Conservation (phyloP, 2,113 vertebrate genomes). For the Centrocercus urophasianus region DNA sequence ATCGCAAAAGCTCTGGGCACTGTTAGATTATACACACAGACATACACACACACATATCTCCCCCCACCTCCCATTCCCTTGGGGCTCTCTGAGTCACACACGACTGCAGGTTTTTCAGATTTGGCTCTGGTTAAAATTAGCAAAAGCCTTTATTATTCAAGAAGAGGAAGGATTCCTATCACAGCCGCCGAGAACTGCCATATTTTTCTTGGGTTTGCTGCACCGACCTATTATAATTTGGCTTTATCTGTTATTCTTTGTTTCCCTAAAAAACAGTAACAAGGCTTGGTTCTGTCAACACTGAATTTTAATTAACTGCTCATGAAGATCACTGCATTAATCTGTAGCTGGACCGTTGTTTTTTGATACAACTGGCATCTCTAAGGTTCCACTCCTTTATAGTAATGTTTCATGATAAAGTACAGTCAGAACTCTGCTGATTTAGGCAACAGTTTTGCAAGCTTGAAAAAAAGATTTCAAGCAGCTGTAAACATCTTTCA, state of each 20-base stretch:
- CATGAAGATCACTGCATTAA: conserved; percentile 34
- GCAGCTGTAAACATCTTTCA: not conserved
- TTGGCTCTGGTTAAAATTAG: conserved; percentile 80
- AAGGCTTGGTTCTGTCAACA: conserved; percentile 3
- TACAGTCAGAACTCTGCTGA: not conserved
- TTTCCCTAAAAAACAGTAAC: conserved; percentile 62
- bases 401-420: not conserved
- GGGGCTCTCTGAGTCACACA: conserved; percentile 76
- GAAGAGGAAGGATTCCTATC: conserved; percentile 70
- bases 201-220: conserved; percentile 59
- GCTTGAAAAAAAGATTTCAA: conserved; percentile 8
- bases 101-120: conserved; percentile 75
- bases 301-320: conserved; percentile 54
- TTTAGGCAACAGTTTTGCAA: not conserved
- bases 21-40: conserved; percentile 77
- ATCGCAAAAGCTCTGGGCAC: conserved; percentile 83
- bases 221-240: conserved; percentile 52
- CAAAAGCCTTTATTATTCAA: conserved; percentile 76
- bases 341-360: conserved; percentile 9
- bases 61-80: conserved; percentile 71
- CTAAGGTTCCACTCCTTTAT: not conserved
- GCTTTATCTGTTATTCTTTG: conserved; percentile 65
- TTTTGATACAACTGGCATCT: not conserved
- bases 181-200: conserved; percentile 62
- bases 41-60: conserved; percentile 21